Base-by-base conservation (phyloP, 1,140 invertebrate genomes). In the Limonius californicus region DNA sequence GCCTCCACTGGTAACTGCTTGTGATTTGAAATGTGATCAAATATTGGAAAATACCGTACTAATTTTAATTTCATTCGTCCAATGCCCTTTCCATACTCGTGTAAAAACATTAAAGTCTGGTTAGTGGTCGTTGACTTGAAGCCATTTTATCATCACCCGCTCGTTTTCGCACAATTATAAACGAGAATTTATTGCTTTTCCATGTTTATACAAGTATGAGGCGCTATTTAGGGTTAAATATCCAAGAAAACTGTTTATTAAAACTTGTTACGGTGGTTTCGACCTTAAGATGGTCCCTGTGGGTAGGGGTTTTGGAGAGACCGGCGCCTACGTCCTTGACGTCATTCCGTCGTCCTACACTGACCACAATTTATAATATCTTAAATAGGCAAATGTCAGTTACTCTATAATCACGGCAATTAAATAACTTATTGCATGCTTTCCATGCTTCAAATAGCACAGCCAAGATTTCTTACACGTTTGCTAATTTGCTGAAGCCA, bases 281-380 rank as follows among this genome's bases (percentile, higher is more conserved):
- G 45, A 50, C 45, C 45, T 50, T 50, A 18, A 21, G 14, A 50
- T 50, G 45, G 16, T 19, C 45, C 14, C 45, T 50, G 45, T 50
- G 45, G 45, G 45, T 50, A 50, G 45, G 45, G 45, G 45, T 50
- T 50, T 50, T 50, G 45, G 45, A 50, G 45, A 50, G 45, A 50
- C 45, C 45, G 45, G 16, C 45, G 45, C 45, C 45, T 50, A 50
- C 45, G 9, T 21, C 16, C 18, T n/a, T 45, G 9, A 18, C 45
- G 45, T 50, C 45, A 50, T 12, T 14, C n/a, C 20, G 9, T 8
- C 45, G 45, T 19, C 45, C 45, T 50, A 50, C 45, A 50, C 45
- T 14, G 16, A 50, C 16, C 8, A 45, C 42, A 50, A 50, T 50
- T 50, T 50, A 50, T 21, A 19, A 50, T 50, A 19, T 19, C 45